phyloP scores from a whole-genome alignment of 1,140 invertebrate species.

The Trinorchestia longiramus region DNA sequence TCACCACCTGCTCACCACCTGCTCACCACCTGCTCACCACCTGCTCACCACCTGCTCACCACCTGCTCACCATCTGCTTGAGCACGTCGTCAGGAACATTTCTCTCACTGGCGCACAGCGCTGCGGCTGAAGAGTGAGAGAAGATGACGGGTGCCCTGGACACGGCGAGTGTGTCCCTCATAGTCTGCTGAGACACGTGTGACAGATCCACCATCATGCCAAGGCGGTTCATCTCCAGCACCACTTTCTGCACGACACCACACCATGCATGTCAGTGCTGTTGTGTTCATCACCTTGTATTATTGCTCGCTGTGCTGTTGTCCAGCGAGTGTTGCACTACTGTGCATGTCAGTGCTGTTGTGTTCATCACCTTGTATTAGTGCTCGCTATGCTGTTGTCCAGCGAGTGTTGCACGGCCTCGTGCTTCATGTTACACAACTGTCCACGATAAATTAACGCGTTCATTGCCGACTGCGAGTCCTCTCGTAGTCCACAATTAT shows the following conservation, averaged over 20 bases:
- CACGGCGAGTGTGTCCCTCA: conserved; percentile 81
- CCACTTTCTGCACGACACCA: conserved; percentile 76
- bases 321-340: too few relatives aligned
- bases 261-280: not conserved
- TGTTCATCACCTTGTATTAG: too few relatives aligned
- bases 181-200: conserved; percentile 86
- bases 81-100: conserved; percentile 91
- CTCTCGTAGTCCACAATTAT: too few relatives aligned
- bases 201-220: conserved; percentile 94
- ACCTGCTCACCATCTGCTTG: conserved; percentile 78
- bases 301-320: too few relatives aligned
- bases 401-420: too few relatives aligned
- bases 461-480: too few relatives aligned
- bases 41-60: not conserved
- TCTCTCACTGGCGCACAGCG: conserved; percentile 84
- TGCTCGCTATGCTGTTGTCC: too few relatives aligned
- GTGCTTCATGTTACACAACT: too few relatives aligned
- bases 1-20: not conserved
- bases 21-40: not conserved
- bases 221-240: conserved; percentile 86
- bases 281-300: too few relatives aligned
- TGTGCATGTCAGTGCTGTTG: not conserved
- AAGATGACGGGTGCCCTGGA: conserved; percentile 88
- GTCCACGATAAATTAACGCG: too few relatives aligned
- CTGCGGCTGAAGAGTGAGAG: conserved; percentile 87